These are phyloP conservation scores for Huso huso DNA, from an alignment of 2,797 vertebrate species.

Conservation along the genomic window DNA sequence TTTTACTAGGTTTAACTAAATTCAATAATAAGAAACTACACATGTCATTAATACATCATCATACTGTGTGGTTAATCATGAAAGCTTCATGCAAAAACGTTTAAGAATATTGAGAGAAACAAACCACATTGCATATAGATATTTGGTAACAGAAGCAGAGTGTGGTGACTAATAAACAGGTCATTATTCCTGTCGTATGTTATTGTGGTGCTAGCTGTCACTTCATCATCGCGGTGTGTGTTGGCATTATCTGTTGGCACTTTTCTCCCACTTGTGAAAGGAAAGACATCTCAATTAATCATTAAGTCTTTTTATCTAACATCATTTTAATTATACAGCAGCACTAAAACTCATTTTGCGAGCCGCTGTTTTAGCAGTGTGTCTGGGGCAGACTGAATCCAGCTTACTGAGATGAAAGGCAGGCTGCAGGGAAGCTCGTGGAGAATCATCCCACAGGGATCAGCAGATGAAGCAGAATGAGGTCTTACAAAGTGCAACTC, in stretches of 20 bases:
- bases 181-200: neutral
- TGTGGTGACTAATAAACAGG: neutral
- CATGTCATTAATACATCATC: too few species aligned
- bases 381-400: neutral
- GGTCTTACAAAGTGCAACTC: slow-evolving; percentile 24
- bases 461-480: slow-evolving; percentile 8
- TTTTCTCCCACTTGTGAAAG: neutral
- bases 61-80: too few species aligned
- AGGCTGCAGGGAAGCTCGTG: slow-evolving; percentile 2
- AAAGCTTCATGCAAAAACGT: too few species aligned
- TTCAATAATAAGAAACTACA: too few species aligned
- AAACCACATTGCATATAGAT: too few species aligned
- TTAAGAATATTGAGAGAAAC: too few species aligned
- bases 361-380: neutral
- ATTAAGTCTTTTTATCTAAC: neutral
- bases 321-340: neutral
- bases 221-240: neutral
- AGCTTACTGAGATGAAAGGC: slow-evolving; percentile 23
- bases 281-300: slow-evolving; percentile 2
- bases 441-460: slow-evolving; percentile 1
- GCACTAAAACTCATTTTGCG: neutral
- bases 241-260: neutral
- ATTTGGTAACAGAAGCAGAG: neutral
- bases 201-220: neutral
- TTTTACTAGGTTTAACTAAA: too few species aligned